Evolutionary conservation across 2,797 vertebrate genomes (phyloP).

Genomic region (Syngnathus acus): DNA sequence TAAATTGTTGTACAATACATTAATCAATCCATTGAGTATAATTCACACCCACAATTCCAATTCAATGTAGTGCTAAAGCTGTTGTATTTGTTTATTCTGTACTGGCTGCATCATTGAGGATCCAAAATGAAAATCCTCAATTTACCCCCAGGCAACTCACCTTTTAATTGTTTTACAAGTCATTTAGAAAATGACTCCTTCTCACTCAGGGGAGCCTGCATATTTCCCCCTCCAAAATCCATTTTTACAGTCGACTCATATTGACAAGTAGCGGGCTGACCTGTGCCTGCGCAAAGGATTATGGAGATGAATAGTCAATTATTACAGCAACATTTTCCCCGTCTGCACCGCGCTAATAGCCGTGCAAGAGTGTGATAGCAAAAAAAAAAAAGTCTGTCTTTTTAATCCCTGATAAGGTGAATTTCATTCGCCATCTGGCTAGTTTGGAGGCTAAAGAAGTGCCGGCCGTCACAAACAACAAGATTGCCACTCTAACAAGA

Average conservation of each 20-base stretch:
- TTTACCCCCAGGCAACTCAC: slow-evolving; percentile 52
- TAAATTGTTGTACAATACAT: no score
- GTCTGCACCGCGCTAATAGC: slow-evolving; percentile 51
- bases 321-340: slow-evolving; percentile 45
- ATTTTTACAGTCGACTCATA: slow-evolving; percentile 26
- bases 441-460: slow-evolving; percentile 46
- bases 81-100: neutral
- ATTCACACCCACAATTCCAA: no score
- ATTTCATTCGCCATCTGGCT: slow-evolving; percentile 63
- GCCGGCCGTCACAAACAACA: slow-evolving; percentile 31
- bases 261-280: slow-evolving; percentile 63
- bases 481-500: slow-evolving; percentile 50
- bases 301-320: slow-evolving; percentile 63
- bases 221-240: neutral
- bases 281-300: slow-evolving; percentile 54
- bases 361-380: slow-evolving; percentile 52
- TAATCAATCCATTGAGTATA: no score
- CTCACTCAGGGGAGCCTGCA: neutral
- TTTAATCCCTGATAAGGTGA: slow-evolving; percentile 69
- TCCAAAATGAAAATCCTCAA: slow-evolving; percentile 52
- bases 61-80: no score
- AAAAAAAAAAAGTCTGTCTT: slow-evolving; percentile 39
- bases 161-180: slow-evolving; percentile 55
- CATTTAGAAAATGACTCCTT: slow-evolving; percentile 45
- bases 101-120: slow-evolving; percentile 35